Evolutionary conservation across 2,888 invertebrate genomes (phyloP).

Genomic region (Maniola hyperantus): DNA sequence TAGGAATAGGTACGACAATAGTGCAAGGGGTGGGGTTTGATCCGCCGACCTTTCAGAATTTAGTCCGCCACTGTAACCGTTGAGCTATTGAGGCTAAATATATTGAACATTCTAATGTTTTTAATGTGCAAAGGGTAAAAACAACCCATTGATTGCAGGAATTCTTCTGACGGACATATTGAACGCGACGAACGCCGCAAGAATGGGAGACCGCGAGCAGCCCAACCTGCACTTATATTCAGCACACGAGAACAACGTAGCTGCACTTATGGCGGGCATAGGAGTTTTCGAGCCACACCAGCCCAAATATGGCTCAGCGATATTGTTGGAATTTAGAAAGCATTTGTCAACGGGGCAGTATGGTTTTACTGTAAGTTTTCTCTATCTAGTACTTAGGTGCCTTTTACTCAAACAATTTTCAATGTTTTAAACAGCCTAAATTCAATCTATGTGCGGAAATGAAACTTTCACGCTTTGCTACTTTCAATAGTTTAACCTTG

Average conservation of each 20-base stretch:
- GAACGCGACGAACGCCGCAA: constrained; percentile 66
- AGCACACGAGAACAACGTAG: constrained; percentile 86
- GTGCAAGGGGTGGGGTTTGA: too few species aligned
- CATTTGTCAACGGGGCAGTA: constrained; percentile 52
- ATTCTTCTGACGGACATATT: constrained; percentile 76
- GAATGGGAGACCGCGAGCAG: constrained; percentile 62
- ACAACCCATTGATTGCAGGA: constrained; percentile 57
- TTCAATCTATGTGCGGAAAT: constrained; percentile 6
- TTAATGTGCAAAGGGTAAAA: neutral
- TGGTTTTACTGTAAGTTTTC: constrained; percentile 70
- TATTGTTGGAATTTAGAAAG: constrained; percentile 79
- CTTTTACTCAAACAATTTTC: neutral
- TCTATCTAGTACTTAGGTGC: neutral
- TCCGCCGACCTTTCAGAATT: too few species aligned
- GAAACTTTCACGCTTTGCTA: constrained; percentile 11
- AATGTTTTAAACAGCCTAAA: neutral
- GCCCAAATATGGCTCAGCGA: constrained; percentile 81
- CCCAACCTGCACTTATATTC: constrained; percentile 79
- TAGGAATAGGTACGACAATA: too few species aligned
- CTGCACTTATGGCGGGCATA: constrained; percentile 80
- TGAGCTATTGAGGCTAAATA: too few species aligned
- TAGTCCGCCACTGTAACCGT: too few species aligned
- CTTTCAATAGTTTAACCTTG: constrained; percentile 13
- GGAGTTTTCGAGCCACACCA: constrained; percentile 81
- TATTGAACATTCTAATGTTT: too few species aligned